Conservation (phyloP, 64 coral and sea anemone genomes). For the Montipora foliosa region DNA sequence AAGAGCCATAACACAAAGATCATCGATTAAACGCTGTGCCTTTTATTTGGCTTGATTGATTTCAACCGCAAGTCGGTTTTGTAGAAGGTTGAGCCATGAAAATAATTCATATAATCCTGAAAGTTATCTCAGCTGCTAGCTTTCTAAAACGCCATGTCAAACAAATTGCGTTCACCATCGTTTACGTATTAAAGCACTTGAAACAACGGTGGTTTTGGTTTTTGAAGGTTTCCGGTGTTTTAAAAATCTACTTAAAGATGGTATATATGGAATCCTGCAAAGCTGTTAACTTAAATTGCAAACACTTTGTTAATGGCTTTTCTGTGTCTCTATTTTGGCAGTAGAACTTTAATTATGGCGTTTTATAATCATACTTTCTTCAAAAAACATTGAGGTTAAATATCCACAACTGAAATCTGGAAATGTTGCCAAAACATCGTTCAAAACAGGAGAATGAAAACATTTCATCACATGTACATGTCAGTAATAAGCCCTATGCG, state of each 20-base stretch:
- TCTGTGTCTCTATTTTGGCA: neutral
- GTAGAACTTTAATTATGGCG: neutral
- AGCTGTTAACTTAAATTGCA: neutral
- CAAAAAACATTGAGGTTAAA: neutral
- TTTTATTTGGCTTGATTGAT: neutral
- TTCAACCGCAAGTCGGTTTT: neutral
- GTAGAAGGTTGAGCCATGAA: neutral
- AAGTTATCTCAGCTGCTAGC: neutral
- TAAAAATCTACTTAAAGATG: neutral
- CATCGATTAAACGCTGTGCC: neutral
- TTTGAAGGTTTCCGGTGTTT: neutral
- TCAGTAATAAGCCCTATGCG: too few relatives aligned
- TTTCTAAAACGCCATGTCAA: neutral
- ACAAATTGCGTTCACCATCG: neutral
- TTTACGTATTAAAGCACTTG: neutral
- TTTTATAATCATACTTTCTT: neutral
- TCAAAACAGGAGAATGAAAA: neutral
- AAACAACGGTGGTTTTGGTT: neutral
- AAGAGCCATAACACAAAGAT: neutral
- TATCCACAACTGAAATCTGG: too few relatives aligned
- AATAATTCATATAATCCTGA: neutral
- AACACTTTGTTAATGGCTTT: neutral
- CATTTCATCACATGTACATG: neutral
- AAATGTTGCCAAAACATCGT: too few relatives aligned
- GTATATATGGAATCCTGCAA: neutral